Evolutionary conservation across 30 jellyfish, hydroid and myxozoan genomes (phyloP), one percentile per base, ranked within the genome.

Genomic region (Rhopilema esculentum): DNA sequence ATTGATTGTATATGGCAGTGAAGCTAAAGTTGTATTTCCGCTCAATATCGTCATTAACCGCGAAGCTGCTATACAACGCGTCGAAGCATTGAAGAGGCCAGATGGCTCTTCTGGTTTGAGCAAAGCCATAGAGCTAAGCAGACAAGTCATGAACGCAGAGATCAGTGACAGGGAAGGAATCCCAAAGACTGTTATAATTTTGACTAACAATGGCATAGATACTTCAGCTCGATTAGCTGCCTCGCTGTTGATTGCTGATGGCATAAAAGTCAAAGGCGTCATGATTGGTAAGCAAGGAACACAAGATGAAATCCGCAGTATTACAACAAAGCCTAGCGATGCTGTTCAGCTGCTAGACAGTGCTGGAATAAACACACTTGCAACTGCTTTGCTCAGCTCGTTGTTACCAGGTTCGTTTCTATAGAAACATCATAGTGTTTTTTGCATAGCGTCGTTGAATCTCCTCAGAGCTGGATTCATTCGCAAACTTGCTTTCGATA

Each of bases 1-100:
- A 16, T 27, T 71, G 64, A 66, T 87, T 15, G 72, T 68, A 1
- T 87, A 87, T 87, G 95, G 95, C 20, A 76, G 70, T 16, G 73
- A 40, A 63, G 95, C 95, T 19, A 69, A 32, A n/a, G 40, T 76
- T 53, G 30, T 16, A 16, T 2, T 74, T 70, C 64, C 50, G 64
- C 29, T 85, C 1, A 80, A 75, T 20, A 12, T n/a, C 18, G 16
- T 67, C 22, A 17, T 15, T 16, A 22, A 40, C 28, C 74, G 82
- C 20, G 88, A 29, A 30, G 49, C 27, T 16, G 82, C 31, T 20
- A 64, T 66, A 24, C 67, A 20, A 65, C n/a, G 32, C 19, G 33
- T 88, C 67, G 51, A 74, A 21, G 67, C 33, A 4, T 40, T 88
- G 51, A 40, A 21, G n/a, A n/a, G 64, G 69, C 96, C 96, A 2